These are phyloP conservation scores for Chondrilla cf. caribensis DNA, from an alignment of 37 sponge, comb jelly and placozoan species.

Conservation along the genomic window DNA sequence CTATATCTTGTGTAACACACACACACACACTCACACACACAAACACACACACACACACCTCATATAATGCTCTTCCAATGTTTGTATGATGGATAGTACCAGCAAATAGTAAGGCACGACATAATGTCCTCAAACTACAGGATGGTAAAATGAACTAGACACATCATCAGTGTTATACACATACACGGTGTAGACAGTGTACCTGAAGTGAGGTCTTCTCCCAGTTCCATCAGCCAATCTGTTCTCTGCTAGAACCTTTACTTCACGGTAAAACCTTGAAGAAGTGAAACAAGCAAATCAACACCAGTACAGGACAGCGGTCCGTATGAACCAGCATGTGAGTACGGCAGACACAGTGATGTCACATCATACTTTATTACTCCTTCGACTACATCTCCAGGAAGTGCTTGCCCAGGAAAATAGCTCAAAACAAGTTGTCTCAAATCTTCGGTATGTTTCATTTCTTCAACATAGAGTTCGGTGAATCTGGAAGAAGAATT, in stretches of 20 bases:
- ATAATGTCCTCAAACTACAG: conserved; percentile 82
- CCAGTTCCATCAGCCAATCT: conserved; percentile 84
- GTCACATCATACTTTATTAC: conserved; percentile 49
- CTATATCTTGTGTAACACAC: no score
- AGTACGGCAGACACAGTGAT: neutral
- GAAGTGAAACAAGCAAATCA: no score
- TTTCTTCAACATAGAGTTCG: conserved; percentile 90
- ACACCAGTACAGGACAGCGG: no score
- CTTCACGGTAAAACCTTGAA: conserved; percentile 56
- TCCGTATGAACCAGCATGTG: no score
- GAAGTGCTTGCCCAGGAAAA: conserved; percentile 42
- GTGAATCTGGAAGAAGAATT: conserved; percentile 63
- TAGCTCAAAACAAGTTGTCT: conserved; percentile 66
- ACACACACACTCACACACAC: no score
- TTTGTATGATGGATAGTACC: conserved; percentile 51
- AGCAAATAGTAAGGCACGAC: conserved; percentile 80
- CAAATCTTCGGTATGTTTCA: conserved; percentile 60
- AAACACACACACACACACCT: conserved; percentile 43
- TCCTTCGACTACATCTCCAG: conserved; percentile 41
- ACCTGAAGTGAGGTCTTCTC: conserved; percentile 91
- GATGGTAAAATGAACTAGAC: no score
- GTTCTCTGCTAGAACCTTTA: conserved; percentile 65
- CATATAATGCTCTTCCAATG: conserved; percentile 72
- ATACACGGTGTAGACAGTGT: no score
- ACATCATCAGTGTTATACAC: no score